Conservation (phyloP, 2,113 vertebrate genomes). For the Xiphophorus hellerii region DNA sequence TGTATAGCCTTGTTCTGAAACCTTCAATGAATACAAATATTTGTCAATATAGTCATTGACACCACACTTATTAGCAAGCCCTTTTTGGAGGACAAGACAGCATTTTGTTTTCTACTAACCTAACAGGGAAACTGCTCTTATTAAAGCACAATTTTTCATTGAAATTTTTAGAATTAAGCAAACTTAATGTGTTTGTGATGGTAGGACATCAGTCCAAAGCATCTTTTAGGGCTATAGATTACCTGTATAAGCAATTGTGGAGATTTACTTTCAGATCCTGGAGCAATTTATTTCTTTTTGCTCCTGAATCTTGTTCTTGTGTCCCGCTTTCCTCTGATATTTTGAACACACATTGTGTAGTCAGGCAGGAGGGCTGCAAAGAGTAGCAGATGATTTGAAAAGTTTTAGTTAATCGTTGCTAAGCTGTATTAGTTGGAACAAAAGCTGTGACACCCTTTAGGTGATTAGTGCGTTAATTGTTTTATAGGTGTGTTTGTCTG, state of each 20-base stretch:
- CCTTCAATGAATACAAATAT: too few relatives aligned
- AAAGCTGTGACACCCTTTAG: slow-evolving; percentile 39
- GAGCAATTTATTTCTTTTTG: not conserved
- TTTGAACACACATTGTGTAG: not conserved
- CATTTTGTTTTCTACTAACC: not conserved
- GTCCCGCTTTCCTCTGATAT: not conserved
- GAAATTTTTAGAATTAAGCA: too few relatives aligned
- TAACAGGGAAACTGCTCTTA: not conserved
- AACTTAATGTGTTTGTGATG: not conserved
- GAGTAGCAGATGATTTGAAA: not conserved
- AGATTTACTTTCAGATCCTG: not conserved
- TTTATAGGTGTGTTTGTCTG: slow-evolving; percentile 71
- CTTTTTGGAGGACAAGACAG: too few relatives aligned
- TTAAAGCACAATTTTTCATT: not conserved
- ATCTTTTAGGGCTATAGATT: not conserved
- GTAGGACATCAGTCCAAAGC: not conserved
- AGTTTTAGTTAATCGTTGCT: slow-evolving; percentile 16
- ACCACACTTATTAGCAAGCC: too few relatives aligned
- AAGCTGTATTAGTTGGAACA: slow-evolving; percentile 28
- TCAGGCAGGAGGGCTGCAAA: not conserved
- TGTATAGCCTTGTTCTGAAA: too few relatives aligned
- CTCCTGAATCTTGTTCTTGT: not conserved
- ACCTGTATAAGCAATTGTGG: not conserved
- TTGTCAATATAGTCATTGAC: too few relatives aligned
- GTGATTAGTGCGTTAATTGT: slow-evolving; percentile 69